These are phyloP conservation scores for Heterotis niloticus DNA, from an alignment of 2,113 vertebrate species.

Conservation along the genomic window DNA sequence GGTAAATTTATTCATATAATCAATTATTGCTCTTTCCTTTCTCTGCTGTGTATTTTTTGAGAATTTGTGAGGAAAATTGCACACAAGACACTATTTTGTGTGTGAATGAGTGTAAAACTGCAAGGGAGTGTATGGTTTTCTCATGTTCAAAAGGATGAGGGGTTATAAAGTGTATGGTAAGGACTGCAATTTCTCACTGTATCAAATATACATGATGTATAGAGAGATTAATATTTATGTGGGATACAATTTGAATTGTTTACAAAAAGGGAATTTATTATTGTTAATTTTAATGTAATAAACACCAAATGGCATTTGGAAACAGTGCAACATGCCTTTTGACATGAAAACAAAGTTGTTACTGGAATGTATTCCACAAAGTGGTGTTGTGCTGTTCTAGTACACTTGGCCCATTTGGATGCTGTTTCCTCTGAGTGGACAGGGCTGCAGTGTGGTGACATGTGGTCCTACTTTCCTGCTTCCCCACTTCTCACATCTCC, in stretches of 20 bases:
- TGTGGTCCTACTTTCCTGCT: background rate
- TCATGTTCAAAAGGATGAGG: background rate
- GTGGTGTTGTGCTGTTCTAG: background rate
- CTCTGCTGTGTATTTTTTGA: background rate
- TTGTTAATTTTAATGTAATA: conserved; percentile 31
- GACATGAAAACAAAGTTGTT: background rate
- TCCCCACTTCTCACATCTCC: background rate
- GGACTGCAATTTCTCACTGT: conserved; percentile 26
- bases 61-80: background rate
- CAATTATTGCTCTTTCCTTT: background rate
- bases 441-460: background rate
- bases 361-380: background rate
- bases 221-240: conserved; percentile 43
- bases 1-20: conserved; percentile 1
- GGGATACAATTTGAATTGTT: conserved; percentile 28
- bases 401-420: background rate
- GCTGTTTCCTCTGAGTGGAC: background rate
- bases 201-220: conserved; percentile 29
- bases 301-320: conserved; percentile 17
- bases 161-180: background rate
- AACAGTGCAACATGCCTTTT: background rate
- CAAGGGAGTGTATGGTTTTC: background rate
- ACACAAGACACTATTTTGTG: background rate
- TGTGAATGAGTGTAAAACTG: background rate
- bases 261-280: conserved; percentile 29